These are phyloP conservation scores for Ips typographus DNA, from an alignment of 1,140 invertebrate species.

Conservation along the genomic window DNA sequence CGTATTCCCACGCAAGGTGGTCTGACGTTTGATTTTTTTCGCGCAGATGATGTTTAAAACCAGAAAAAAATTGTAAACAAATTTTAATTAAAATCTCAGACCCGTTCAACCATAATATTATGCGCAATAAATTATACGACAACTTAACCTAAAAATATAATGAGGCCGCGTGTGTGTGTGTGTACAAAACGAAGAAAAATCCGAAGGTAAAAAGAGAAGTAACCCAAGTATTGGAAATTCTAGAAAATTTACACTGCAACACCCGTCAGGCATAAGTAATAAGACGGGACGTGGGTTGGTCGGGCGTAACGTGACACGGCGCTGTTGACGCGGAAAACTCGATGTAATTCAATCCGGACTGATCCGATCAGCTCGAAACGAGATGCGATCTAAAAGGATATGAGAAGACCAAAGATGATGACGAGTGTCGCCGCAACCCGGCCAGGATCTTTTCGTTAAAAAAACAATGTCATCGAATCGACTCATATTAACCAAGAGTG, in stretches of 20 bases:
- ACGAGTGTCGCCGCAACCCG: background rate
- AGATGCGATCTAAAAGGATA: constrained; percentile 25
- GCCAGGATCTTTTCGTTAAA: background rate
- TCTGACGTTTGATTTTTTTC: constrained; percentile 7
- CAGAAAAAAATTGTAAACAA: too few species aligned
- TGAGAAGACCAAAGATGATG: constrained; percentile 6
- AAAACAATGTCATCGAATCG: too few species aligned
- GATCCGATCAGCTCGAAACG: constrained; percentile 12
- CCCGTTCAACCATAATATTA: too few species aligned
- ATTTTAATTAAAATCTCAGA: too few species aligned
- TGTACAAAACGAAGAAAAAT: constrained; percentile 12
- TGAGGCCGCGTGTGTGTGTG: constrained; percentile 2
- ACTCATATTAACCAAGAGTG: too few species aligned
- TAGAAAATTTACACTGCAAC: constrained; percentile 29
- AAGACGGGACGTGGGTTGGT: constrained; percentile 24
- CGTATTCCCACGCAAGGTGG: constrained; percentile 42
- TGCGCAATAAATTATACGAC: constrained; percentile 21
- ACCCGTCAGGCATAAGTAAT: constrained; percentile 27
- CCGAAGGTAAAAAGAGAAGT: constrained; percentile 29
- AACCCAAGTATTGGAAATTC: constrained; percentile 30
- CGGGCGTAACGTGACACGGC: constrained; percentile 28
- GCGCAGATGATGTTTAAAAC: too few species aligned
- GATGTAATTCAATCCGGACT: constrained; percentile 27
- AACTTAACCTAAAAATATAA: constrained; percentile 16
- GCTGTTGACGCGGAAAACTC: constrained; percentile 34